These are phyloP conservation scores for Bugulina stolonifera DNA, from an alignment of 2,888 invertebrate species.

Conservation along the genomic window DNA sequence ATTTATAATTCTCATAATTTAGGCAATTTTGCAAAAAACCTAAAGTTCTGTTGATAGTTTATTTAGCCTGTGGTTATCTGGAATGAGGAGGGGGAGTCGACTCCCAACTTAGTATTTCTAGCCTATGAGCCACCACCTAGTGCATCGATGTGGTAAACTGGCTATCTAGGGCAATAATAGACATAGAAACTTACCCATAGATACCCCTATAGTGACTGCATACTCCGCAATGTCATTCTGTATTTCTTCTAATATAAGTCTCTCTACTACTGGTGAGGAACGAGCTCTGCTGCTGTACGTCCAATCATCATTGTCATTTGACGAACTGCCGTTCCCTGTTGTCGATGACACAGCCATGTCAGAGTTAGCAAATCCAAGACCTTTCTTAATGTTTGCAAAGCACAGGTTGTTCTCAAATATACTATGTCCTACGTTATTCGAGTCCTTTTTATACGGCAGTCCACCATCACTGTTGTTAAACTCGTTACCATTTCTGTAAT, in stretches of 20 bases:
- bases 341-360: neutral
- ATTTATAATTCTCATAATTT: too few species aligned
- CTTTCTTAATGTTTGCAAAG: neutral
- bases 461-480: neutral
- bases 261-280: slow-evolving; percentile 1
- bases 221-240: slow-evolving; percentile 10
- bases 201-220: neutral
- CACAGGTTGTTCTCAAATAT: neutral
- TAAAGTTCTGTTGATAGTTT: too few species aligned
- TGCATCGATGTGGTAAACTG: too few species aligned
- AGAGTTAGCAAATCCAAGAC: neutral
- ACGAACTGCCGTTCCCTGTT: neutral
- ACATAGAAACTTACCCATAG: slow-evolving; percentile 16
- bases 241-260: neutral
- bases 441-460: neutral
- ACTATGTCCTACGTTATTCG: neutral
- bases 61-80: too few species aligned
- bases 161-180: too few species aligned
- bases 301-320: neutral
- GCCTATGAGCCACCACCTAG: too few species aligned
- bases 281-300: slow-evolving; percentile 1
- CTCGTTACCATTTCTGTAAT: neutral
- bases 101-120: too few species aligned
- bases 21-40: too few species aligned
- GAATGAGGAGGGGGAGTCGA: too few species aligned